Evolutionary conservation across 2,888 invertebrate genomes (phyloP), one percentile per base, ranked within the genome.

Genomic region (Napeogenes inachia): DNA sequence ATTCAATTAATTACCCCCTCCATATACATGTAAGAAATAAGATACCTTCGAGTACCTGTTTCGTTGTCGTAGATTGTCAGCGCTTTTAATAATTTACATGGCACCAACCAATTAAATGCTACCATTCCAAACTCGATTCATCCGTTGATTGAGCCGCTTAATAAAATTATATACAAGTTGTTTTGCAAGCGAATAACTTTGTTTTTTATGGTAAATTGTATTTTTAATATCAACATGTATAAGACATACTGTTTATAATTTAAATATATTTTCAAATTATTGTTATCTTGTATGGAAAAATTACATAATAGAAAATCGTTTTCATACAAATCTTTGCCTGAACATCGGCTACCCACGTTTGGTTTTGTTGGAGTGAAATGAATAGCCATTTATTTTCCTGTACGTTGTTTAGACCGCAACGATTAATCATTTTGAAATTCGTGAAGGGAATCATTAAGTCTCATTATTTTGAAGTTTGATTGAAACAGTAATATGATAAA

Each of bases 21-120:
- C 59, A 53, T 53, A 55, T 62, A 60, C 60, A 62, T 35, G 54
- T 54, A 53, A 65, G 62, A 63, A 60, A 64, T 60, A 68, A 66
- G 66, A 65, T 57, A 61, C 54, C 35, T 55, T n/a, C 50, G 53
- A 62, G 50, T 61, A 64, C 60, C 68, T 64, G 67, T 69, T 64
- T 59, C 61, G 62, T 68, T 63, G 67, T 71, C 69, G 72, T 75
- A 78, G 77, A 79, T 76, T 77, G 73, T 72, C 70, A 73, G 73
- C 73, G 66, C 80, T 82, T 79, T 80, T 79, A 78, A 80, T 83
- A 80, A 82, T 78, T 78, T 75, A 76, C 70, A 65, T 67, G 64
- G 63, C 62, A 66, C 57, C 71, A 73, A 75, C 76, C 73, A 76
- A 73, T 73, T 71, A 71, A 61, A 71, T 73, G 71, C 68, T 71